Evolutionary conservation across 1,140 invertebrate species (phyloP), one percentile per base, ranked within the genome.

Genomic region (Oppia nitens): DNA sequence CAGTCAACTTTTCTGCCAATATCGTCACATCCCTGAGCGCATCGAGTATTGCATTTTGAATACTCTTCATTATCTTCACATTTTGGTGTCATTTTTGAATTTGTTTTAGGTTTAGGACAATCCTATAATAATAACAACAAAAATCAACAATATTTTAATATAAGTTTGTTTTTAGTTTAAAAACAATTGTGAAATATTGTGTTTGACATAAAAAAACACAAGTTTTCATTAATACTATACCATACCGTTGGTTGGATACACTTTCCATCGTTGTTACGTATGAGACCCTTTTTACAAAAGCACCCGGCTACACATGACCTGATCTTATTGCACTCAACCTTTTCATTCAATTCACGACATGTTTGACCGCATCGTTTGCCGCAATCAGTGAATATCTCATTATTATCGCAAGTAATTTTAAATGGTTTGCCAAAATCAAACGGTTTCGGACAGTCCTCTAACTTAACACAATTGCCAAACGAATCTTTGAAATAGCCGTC

Each of bases 31-130:
- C 6, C 17, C 12, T 25, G 28, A 2, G 50, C 51, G 45, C 60
- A 62, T 1, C 51, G 45, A 25, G 48, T 59, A 4, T 56, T 56
- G 21, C 60, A 62, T 2, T 54, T 32, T 1, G 48, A 27, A 14
- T 58, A 55, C 4, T 45, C 57, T 20, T 62, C 57, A 28, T 55
- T 47, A n/a, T 40, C 11, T 1, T 29, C 12, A 24, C 60, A 62
- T 17, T 40, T 40, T 6, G 17, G 17, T 40, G 32, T 6, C n/a
- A n/a, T n/a, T 40, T 17, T 40, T 6, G 32, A 17, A 40, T 6
- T 40, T 9, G 32, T 40, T 40, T 17, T 17, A 40, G 17, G 32
- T 40, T 40, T 40, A 40, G 32, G 32, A 40, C 32, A 40, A 9
- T 40, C 32, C 32, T 40, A 40, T 9, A 40, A 40, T n/a, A n/a